Conservation (phyloP, 1,140 invertebrate species). For the Eupeodes corollae region DNA sequence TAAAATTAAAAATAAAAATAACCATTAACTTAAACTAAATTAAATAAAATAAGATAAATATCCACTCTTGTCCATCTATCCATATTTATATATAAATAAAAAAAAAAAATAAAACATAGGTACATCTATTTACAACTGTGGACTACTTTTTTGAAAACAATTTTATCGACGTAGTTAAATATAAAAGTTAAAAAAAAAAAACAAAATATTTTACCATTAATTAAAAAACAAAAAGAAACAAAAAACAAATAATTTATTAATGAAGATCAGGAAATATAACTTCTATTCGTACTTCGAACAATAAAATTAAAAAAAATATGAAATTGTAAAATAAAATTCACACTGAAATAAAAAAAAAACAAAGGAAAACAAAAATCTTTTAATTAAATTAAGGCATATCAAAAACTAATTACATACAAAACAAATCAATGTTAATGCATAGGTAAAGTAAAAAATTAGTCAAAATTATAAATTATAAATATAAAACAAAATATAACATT, state of each 20-base stretch:
- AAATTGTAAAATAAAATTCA: slow-evolving; percentile 7
- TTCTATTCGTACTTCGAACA: background rate
- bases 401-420: no score
- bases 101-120: background rate
- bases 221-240: slow-evolving; percentile 24
- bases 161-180: background rate
- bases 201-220: slow-evolving; percentile 5
- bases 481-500: slow-evolving; percentile 10
- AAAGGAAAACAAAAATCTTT: slow-evolving; percentile 7
- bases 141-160: slow-evolving; percentile 1
- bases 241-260: slow-evolving; percentile 20
- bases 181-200: slow-evolving; percentile 3
- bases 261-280: no score
- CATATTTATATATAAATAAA: background rate
- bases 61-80: background rate
- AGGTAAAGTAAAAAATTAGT: slow-evolving; percentile 19
- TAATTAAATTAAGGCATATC: slow-evolving; percentile 29
- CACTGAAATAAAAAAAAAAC: background rate
- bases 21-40: background rate
- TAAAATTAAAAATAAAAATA: slow-evolving; percentile 1
- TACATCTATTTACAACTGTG: background rate
- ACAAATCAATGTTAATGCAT: no score
- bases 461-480: slow-evolving; percentile 24
- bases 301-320: slow-evolving; percentile 6
- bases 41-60: slow-evolving; percentile 4